Conservation (phyloP, 1,140 invertebrate species). For the Heliconius nattereri region DNA sequence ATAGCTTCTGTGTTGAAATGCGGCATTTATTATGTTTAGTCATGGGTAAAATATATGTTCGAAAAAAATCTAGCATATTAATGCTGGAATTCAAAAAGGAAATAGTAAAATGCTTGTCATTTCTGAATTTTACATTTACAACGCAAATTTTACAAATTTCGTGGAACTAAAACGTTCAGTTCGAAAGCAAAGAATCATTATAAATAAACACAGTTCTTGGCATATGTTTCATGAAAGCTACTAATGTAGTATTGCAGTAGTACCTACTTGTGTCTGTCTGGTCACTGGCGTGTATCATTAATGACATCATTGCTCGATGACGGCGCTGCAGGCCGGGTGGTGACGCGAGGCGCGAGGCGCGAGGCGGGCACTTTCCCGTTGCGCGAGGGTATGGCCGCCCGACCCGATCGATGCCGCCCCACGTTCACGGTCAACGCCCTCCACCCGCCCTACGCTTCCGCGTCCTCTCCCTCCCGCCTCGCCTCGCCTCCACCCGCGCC, state of each 20-base stretch:
- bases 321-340: slow-evolving; percentile 21
- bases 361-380: slow-evolving; percentile 64
- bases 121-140: not conserved
- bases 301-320: slow-evolving; percentile 34
- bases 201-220: slow-evolving; percentile 14
- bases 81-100: not conserved
- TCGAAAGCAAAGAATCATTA: not conserved
- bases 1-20: slow-evolving; percentile 23
- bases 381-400: slow-evolving; percentile 76
- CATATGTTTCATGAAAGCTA: slow-evolving; percentile 13
- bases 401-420: slow-evolving; percentile 72
- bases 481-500: slow-evolving; percentile 27
- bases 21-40: not conserved
- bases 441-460: slow-evolving; percentile 79
- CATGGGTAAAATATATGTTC: not conserved
- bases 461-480: slow-evolving; percentile 49
- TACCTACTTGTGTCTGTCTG: not conserved
- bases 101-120: not conserved
- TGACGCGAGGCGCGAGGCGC: slow-evolving; percentile 28
- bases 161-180: not conserved
- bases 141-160: not conserved
- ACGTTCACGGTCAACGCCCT: slow-evolving; percentile 80
- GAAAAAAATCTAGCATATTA: too few species aligned
- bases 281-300: slow-evolving; percentile 20
- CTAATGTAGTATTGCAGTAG: not conserved